Conservation (phyloP, 2,113 vertebrate genomes). For the Rostratula benghalensis region DNA sequence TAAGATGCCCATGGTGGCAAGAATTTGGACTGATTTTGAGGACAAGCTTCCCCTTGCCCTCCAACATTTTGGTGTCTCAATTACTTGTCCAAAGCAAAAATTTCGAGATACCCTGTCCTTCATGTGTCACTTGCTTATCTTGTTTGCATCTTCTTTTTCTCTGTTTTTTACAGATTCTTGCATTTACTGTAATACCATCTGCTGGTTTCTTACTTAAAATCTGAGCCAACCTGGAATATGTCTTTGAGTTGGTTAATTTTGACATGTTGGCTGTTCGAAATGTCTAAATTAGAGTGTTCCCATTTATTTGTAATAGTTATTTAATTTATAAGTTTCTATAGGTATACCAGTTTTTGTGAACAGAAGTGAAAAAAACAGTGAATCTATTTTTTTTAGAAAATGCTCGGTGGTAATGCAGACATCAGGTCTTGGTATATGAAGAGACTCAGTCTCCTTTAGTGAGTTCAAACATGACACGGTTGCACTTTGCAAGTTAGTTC, state of each 20-base stretch:
- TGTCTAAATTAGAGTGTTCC: not conserved
- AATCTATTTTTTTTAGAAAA: not conserved
- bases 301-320: not conserved
- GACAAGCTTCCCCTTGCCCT: too few species aligned
- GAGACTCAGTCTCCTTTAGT: not conserved
- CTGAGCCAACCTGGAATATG: not conserved
- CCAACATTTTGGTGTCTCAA: not conserved
- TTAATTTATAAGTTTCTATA: not conserved
- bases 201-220: not conserved
- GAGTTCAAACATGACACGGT: not conserved
- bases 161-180: not conserved
- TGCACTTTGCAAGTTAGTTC: not conserved
- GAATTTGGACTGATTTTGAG: not conserved
- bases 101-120: not conserved
- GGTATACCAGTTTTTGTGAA: fast-evolving
- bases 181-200: not conserved
- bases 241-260: not conserved
- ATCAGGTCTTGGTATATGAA: not conserved
- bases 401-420: fast-evolving
- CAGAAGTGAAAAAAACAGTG: fast-evolving
- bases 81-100: not conserved
- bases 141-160: not conserved
- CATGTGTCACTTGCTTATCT: not conserved
- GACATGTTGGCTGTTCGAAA: not conserved
- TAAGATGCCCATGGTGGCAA: not conserved